These are phyloP conservation scores for Carabus problematicus DNA, from an alignment of 2,888 invertebrate species.

Conservation along the genomic window DNA sequence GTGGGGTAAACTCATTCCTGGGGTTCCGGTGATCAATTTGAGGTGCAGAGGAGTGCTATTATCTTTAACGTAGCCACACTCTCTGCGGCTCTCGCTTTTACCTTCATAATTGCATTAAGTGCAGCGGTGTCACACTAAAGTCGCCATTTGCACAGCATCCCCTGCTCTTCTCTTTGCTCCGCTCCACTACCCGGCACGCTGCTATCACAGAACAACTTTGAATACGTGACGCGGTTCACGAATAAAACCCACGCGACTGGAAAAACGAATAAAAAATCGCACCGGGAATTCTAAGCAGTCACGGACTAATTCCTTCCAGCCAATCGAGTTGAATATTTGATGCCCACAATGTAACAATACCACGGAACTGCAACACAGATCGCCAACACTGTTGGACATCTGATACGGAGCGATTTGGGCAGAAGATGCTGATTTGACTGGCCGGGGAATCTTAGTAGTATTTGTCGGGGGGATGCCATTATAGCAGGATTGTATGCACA, in stretches of 20 bases:
- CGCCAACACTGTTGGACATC: not conserved
- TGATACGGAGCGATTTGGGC: too few species aligned
- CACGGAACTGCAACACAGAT: not conserved
- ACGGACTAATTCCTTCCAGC: too few species aligned
- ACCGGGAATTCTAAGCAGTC: conserved; percentile 45
- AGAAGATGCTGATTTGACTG: too few species aligned
- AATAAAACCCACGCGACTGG: conserved; percentile 45
- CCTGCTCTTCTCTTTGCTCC: not conserved
- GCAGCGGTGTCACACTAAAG: conserved; percentile 11
- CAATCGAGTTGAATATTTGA: too few species aligned
- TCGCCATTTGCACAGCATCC: conserved; percentile 14
- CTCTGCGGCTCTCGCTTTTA: not conserved
- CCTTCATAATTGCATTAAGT: conserved; percentile 31
- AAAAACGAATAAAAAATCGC: conserved; percentile 44
- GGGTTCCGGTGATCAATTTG: conserved; percentile 9
- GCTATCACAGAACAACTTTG: conserved; percentile 46
- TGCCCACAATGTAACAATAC: too few species aligned
- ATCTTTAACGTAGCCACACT: too few species aligned
- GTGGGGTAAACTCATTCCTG: too few species aligned
- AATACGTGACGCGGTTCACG: conserved; percentile 46
- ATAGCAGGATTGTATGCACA: too few species aligned
- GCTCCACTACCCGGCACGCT: conserved; percentile 12
- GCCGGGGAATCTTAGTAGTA: too few species aligned
- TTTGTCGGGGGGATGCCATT: too few species aligned
- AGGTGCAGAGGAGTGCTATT: not conserved